Conservation (phyloP, 2,113 vertebrate species). For the Boleophthalmus pectinirostris region DNA sequence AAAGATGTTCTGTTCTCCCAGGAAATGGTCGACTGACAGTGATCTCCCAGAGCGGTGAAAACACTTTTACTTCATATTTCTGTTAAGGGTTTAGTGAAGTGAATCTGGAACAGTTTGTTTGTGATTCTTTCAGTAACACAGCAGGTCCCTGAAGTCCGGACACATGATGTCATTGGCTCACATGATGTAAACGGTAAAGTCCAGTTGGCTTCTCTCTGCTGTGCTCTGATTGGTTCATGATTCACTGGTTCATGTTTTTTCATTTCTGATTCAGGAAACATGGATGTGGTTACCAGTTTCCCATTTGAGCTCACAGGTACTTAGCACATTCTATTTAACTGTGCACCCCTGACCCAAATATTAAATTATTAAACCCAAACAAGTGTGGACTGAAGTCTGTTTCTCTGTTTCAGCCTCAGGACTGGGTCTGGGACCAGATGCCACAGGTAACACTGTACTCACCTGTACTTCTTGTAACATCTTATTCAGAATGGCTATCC, state of each 20-base stretch:
- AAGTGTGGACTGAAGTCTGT: not conserved
- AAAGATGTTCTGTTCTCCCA: not conserved
- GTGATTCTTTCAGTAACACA: not conserved
- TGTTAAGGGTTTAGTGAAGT: not conserved
- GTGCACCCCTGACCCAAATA: no score
- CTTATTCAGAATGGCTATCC: no score
- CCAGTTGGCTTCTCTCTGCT: not conserved
- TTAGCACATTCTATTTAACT: no score
- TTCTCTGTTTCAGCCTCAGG: slow-evolving; percentile 35
- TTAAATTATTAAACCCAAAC: no score
- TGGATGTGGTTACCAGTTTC: not conserved
- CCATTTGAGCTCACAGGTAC: slow-evolving; percentile 6
- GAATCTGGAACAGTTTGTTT: not conserved
- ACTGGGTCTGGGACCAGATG: slow-evolving; percentile 41
- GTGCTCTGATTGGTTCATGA: not conserved
- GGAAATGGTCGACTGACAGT: not conserved
- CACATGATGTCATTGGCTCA: not conserved
- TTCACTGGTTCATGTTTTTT: not conserved
- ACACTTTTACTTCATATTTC: not conserved
- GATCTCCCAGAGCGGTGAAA: slow-evolving; percentile 8
- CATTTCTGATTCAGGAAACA: slow-evolving; percentile 1
- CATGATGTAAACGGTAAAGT: not conserved
- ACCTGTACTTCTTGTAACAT: not conserved
- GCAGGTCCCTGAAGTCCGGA: not conserved
- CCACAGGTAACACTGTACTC: slow-evolving; percentile 58